phyloP scores from a whole-genome alignment of 2,113 vertebrate genomes.

The Ciconia boyciana region DNA sequence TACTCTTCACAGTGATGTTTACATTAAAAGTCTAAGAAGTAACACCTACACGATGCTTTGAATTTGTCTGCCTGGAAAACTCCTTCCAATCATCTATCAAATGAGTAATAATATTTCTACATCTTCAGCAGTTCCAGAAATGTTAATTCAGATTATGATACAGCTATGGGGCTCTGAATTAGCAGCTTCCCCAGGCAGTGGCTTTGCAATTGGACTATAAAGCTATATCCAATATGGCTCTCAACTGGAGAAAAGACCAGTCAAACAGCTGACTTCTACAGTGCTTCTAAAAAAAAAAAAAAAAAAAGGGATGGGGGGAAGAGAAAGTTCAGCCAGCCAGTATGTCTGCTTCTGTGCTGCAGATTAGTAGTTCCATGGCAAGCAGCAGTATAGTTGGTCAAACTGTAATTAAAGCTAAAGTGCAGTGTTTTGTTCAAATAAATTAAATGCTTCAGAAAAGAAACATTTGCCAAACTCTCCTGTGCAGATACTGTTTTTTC shows the following conservation, averaged over 20 bases:
- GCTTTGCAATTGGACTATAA: background rate
- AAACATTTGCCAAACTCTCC: background rate
- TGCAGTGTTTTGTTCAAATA: background rate
- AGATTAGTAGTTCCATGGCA: background rate
- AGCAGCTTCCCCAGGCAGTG: background rate
- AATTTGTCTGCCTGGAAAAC: background rate
- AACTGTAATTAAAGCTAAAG: constrained; percentile 19
- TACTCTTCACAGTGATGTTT: background rate
- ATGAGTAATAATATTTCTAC: background rate
- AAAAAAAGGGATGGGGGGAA: no score
- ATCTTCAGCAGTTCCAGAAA: constrained; percentile 22
- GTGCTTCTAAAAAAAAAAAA: background rate
- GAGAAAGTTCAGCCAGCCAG: background rate
- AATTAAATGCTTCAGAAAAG: background rate
- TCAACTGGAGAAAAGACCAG: background rate
- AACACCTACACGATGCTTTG: background rate
- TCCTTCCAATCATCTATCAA: background rate
- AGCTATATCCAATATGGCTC: background rate
- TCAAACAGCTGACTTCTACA: background rate
- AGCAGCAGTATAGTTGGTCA: background rate
- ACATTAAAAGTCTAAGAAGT: background rate
- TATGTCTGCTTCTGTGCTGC: background rate
- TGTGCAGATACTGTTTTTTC: background rate
- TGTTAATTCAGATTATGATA: background rate
- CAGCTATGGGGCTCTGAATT: constrained; percentile 24